Evolutionary conservation across 2,113 vertebrate genomes (phyloP).

Genomic region (Ciconia maguari): DNA sequence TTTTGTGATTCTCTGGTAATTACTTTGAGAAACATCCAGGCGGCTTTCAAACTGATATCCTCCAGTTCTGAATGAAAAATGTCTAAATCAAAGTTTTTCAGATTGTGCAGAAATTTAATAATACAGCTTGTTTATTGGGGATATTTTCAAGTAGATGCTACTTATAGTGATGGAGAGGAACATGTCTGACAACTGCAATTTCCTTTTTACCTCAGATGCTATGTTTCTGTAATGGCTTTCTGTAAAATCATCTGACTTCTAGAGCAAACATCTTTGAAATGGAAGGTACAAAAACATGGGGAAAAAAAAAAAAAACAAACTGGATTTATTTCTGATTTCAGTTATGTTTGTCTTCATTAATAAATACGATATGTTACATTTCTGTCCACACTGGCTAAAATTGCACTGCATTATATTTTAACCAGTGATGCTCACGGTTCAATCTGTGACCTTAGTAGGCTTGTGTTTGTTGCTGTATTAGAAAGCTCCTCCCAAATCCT

Average conservation of each 20-base stretch:
- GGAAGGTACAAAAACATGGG: neutral
- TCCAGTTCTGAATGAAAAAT: neutral
- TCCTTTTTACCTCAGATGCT: conserved; percentile 1
- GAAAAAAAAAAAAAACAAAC: neutral
- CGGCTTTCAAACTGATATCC: neutral
- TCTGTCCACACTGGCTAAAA: neutral
- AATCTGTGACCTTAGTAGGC: neutral
- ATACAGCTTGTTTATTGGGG: neutral
- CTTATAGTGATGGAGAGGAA: neutral
- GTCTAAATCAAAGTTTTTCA: neutral
- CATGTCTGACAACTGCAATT: neutral
- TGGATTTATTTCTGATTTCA: neutral
- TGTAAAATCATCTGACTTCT: neutral
- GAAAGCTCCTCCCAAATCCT: neutral
- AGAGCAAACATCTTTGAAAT: neutral
- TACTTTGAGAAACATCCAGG: conserved; percentile 1
- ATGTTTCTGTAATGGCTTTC: neutral
- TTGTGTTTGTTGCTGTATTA: neutral
- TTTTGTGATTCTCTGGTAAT: conserved; percentile 25
- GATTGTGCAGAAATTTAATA: neutral
- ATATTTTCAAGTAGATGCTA: conserved; percentile 11
- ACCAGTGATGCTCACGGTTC: neutral
- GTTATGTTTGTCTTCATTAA: neutral
- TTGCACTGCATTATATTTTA: neutral
- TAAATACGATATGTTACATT: neutral